phyloP scores from a whole-genome alignment of 1,140 invertebrate genomes.

The Popillia japonica region DNA sequence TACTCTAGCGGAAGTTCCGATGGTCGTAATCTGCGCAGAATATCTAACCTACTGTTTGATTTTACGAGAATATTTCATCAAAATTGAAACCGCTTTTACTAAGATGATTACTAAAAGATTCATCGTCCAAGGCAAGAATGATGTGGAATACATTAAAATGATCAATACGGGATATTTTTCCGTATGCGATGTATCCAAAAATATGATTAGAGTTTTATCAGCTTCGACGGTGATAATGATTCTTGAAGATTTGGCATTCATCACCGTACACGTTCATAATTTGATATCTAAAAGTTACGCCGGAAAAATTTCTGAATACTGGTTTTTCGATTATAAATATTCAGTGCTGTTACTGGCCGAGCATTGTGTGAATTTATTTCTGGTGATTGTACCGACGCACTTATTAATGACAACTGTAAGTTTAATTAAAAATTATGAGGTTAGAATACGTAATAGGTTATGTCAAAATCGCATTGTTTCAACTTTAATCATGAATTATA shows the following conservation, averaged over 20 bases:
- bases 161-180: not conserved
- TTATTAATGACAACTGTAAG: not conserved
- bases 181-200: not conserved
- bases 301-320: constrained; percentile 15
- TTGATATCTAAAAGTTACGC: constrained; percentile 9
- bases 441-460: too few species aligned
- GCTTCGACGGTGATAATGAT: not conserved
- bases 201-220: not conserved
- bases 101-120: constrained; percentile 4
- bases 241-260: not conserved
- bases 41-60: not conserved
- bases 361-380: not conserved
- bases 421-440: too few species aligned
- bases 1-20: not conserved
- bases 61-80: constrained; percentile 2
- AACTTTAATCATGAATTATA: too few species aligned
- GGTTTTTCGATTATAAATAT: constrained; percentile 10
- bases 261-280: constrained; percentile 1
- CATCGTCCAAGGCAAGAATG: not conserved
- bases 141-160: not conserved
- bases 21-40: not conserved
- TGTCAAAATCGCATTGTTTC: too few species aligned
- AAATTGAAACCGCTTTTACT: not conserved
- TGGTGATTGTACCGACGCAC: not conserved
- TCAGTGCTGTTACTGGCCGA: not conserved